Base-by-base conservation (phyloP, 2,888 invertebrate species). In the Embidobia sp. region DNA sequence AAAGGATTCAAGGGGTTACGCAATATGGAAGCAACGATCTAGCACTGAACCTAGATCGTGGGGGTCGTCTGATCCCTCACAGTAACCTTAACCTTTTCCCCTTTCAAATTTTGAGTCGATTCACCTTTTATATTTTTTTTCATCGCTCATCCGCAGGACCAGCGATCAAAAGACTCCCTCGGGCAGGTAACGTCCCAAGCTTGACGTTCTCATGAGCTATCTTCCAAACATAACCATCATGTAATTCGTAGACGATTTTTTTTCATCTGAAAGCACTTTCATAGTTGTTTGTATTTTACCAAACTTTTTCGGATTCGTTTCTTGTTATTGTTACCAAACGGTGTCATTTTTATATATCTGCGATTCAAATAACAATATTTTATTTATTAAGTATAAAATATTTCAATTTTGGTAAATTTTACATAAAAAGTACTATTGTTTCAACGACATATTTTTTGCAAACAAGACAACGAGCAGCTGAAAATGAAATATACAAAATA, bases 191-290 rank as follows among this genome's bases (percentile, higher is more conserved):
- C 79, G 66, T 79, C 64, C 78, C 48, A 40, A 76, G 70, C 82
- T 83, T 82, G 80, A 83, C 80, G 84, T 85, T 86, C 86, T 84
- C 85, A 85, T 85, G 84, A 80, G 69, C 81, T 82, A 73, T 82
- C 81, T 81, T 26, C 57, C 69, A 72, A 63, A 73, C 61, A 70
- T 53, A 27, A 11, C 33, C 42, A 48, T 53, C 66, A 63, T 69
- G 74, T 75, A 72, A 75, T 72, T 75, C 72, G 35, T 67, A 49
- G 66, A 72, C 44, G 48, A 72, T 22, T 22, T 22, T 22, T 4
- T 22, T 6, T 22, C 22, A 22, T 22, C n/a, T n/a, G n/a, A 73
- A 22, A 22, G 6, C 22, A 22, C 6, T 22, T 22, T 22, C 22
- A 6, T 22, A 22, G 3, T 22, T n/a, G n/a, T n/a, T n/a, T n/a